These are phyloP conservation scores for Oxyteleia sp. DNA, from an alignment of 2,888 invertebrate species.

Conservation along the genomic window DNA sequence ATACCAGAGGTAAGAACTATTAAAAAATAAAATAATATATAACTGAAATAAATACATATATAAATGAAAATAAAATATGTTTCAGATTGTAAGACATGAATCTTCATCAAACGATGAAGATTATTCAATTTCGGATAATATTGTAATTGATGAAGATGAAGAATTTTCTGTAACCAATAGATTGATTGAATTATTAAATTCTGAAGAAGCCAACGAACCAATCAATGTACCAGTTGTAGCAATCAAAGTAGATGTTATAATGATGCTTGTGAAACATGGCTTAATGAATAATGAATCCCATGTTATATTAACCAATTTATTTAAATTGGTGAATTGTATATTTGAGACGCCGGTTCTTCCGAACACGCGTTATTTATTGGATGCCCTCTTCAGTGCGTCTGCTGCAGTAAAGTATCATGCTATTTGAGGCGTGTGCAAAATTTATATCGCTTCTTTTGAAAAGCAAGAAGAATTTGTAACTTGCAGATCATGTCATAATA, in stretches of 20 bases:
- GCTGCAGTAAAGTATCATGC: slow-evolving; percentile 41
- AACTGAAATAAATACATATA: too few species aligned
- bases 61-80: too few species aligned
- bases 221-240: neutral
- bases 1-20: too few species aligned
- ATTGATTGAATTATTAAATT: too few species aligned
- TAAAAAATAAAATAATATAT: too few species aligned
- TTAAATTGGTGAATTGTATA: slow-evolving; percentile 37
- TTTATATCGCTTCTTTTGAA: slow-evolving; percentile 20
- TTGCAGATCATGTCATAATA: too few species aligned
- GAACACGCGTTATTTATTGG: slow-evolving; percentile 31
- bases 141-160: too few species aligned
- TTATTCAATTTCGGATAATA: too few species aligned
- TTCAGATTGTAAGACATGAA: too few species aligned
- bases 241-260: slow-evolving; percentile 22
- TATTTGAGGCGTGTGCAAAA: neutral
- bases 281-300: slow-evolving; percentile 15
- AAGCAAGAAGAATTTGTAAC: slow-evolving; percentile 7
- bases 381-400: slow-evolving; percentile 22
- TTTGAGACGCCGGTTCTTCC: slow-evolving; percentile 37
- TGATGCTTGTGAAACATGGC: slow-evolving; percentile 35
- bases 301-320: slow-evolving; percentile 15
- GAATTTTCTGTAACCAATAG: too few species aligned
- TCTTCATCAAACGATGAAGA: too few species aligned
- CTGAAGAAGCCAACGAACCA: neutral